A percentile compares a stretch with the other conserved stretches of the same genome.
Conservation (phyloP, 37 sponge, comb jelly and placozoan species). For the Tethya wilhelma region DNA sequence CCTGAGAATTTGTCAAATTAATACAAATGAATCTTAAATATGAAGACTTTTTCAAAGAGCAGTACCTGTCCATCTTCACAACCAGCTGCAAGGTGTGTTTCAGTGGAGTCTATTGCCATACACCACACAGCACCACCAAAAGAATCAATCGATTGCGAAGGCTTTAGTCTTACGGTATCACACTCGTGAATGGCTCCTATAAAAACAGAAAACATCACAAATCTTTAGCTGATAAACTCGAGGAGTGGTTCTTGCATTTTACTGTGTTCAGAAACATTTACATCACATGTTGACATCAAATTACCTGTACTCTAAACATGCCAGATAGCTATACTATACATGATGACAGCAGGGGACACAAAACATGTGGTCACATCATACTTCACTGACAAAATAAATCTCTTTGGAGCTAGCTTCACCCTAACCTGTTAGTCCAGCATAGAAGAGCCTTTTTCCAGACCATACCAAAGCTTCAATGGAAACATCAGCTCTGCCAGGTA, state of each 20-base stretch:
- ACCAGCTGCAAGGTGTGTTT: slow-evolving; percentile 59
- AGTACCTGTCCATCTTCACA: slow-evolving; percentile 71
- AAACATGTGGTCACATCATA: no score
- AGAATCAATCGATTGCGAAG: slow-evolving; percentile 3
- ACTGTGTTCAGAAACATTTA: no score
- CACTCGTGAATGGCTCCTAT: slow-evolving; percentile 74
- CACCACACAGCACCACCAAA: slow-evolving; percentile 79
- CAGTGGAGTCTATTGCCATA: slow-evolving; percentile 12
- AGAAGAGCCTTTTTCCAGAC: slow-evolving; percentile 54
- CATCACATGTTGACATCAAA: no score
- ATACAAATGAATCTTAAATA: not conserved
- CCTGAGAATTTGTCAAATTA: slow-evolving; percentile 22
- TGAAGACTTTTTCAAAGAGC: not conserved
- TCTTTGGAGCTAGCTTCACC: no score
- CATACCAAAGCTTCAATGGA: slow-evolving; percentile 73
- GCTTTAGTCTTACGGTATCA: slow-evolving; percentile 37
- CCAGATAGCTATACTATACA: no score
- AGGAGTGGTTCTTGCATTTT: no score
- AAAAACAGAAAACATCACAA: not conserved
- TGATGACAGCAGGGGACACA: no score
- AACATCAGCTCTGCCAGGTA: slow-evolving; percentile 46
- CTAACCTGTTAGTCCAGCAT: slow-evolving; percentile 70
- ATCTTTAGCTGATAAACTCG: no score
- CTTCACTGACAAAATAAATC: no score
- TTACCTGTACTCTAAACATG: no score